Conservation (phyloP, 2,113 vertebrate species). For the Oryctolagus cuniculus region mOryCun1.1 NC_091445.1:68773001-68773500, state of each 20-base stretch:
- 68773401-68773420: background rate
- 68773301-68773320: conserved; percentile 24
- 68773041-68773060: too few species aligned
- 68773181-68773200: background rate
- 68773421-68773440: background rate
- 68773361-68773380: background rate
- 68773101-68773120: too few species aligned
- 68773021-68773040: too few species aligned
- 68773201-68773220: background rate
- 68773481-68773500: conserved; percentile 77
- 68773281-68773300: conserved; percentile 36
- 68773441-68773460: background rate
- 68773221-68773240: background rate
- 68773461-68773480: background rate
- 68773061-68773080: too few species aligned
- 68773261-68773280: background rate
- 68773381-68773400: background rate
- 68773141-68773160: background rate
- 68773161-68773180: background rate
- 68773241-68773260: conserved; percentile 39
- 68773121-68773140: too few species aligned
- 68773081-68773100: too few species aligned
- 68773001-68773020: too few species aligned
- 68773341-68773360: background rate
- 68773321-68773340: background rate